phyloP scores from a whole-genome alignment of 2,797 vertebrate genomes.

The Gymnoscopelus braueri region DNA sequence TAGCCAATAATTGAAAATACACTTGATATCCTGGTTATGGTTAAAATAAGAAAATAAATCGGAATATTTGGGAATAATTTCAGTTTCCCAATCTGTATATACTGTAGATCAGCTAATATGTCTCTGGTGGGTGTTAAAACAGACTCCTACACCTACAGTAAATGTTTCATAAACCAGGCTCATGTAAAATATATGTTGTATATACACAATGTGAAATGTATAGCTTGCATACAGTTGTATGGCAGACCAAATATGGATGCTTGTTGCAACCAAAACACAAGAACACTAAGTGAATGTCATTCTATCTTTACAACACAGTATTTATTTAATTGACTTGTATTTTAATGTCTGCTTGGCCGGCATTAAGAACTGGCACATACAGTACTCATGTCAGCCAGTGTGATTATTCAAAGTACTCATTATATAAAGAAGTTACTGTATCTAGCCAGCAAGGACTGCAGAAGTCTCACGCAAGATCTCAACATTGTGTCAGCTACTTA shows the following conservation, averaged over 20 bases:
- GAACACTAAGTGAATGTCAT: no score
- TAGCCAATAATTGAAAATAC: no score
- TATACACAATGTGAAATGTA: neutral
- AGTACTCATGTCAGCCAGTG: no score
- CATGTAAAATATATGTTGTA: constrained; percentile 5
- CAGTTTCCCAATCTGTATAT: neutral
- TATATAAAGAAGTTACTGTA: no score
- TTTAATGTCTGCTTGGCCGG: neutral
- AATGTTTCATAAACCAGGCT: constrained; percentile 5
- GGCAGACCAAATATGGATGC: constrained; percentile 16
- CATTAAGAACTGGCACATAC: no score
- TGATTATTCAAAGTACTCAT: no score
- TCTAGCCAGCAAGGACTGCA: no score
- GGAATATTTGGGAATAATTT: neutral
- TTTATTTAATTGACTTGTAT: neutral
- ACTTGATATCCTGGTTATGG: no score
- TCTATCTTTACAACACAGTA: neutral
- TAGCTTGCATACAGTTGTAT: constrained; percentile 1
- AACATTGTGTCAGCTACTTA: no score
- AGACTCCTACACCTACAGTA: neutral
- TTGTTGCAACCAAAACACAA: constrained; percentile 13
- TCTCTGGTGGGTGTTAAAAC: neutral
- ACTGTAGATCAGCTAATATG: neutral
- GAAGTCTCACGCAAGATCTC: no score
- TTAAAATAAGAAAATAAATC: no score